Conservation (phyloP, 2,888 invertebrate genomes). For the Heliconius cydno region DNA sequence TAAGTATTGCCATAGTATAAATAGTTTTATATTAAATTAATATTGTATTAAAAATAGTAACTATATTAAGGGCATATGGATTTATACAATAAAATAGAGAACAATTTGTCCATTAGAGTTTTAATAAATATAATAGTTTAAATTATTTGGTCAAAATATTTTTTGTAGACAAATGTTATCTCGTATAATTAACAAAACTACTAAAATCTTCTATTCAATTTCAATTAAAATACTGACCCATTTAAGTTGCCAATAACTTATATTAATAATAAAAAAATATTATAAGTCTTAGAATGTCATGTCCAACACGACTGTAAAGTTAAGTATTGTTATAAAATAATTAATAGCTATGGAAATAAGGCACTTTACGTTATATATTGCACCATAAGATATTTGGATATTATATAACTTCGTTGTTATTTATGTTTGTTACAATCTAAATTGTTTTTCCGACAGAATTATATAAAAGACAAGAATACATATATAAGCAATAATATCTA, state of each 20-base stretch:
- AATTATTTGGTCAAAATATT: slow-evolving; percentile 11
- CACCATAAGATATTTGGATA: slow-evolving; percentile 48
- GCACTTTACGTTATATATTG: slow-evolving; percentile 52
- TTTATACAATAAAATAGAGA: slow-evolving; percentile 30
- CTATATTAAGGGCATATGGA: slow-evolving; percentile 19
- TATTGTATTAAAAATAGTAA: slow-evolving; percentile 13
- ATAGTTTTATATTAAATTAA: slow-evolving; percentile 38
- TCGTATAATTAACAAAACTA: not conserved
- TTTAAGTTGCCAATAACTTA: not conserved
- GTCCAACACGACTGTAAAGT: slow-evolving; percentile 57
- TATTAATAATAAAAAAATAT: slow-evolving; percentile 21
- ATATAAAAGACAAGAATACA: not conserved
- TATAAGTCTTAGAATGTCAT: slow-evolving; percentile 53
- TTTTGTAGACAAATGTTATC: not conserved
- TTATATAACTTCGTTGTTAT: slow-evolving; percentile 33
- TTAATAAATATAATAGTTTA: not conserved
- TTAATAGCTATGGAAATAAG: slow-evolving; percentile 52
- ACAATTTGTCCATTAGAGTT: slow-evolving; percentile 26
- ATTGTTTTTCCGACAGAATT: not conserved
- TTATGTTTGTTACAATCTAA: slow-evolving; percentile 8
- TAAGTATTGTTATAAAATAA: slow-evolving; percentile 28
- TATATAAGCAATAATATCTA: not conserved
- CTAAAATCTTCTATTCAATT: not conserved
- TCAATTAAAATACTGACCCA: slow-evolving; percentile 10
- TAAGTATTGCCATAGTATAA: slow-evolving; percentile 37